Evolutionary conservation across 1,140 invertebrate species (phyloP).

Genomic region (Melitaea cinxia): DNA sequence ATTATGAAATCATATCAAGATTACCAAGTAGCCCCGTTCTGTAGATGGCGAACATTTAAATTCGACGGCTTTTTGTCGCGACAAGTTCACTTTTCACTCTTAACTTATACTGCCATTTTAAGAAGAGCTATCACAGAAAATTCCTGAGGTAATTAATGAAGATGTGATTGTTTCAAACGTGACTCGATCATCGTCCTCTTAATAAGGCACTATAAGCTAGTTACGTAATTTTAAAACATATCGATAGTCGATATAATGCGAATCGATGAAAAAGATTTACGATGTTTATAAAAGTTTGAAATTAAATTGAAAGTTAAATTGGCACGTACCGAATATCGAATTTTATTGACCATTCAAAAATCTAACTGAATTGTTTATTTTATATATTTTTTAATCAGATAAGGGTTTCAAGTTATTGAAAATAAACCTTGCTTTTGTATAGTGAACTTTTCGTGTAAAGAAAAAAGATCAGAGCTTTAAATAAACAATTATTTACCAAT

Average conservation of each 20-base stretch:
- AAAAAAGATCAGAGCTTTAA: slow-evolving; percentile 10
- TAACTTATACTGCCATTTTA: slow-evolving; percentile 45
- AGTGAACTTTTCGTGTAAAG: slow-evolving; percentile 2
- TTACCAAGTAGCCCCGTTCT: slow-evolving; percentile 40
- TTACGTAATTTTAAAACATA: slow-evolving; percentile 59
- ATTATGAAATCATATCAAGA: slow-evolving; percentile 57
- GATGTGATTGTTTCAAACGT: slow-evolving; percentile 77
- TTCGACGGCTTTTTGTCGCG: slow-evolving; percentile 50
- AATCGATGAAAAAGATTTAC: slow-evolving; percentile 58
- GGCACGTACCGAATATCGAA: slow-evolving; percentile 57
- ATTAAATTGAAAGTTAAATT: slow-evolving; percentile 63
- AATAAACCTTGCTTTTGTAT: background rate
- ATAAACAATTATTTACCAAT: slow-evolving; percentile 13
- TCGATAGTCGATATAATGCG: slow-evolving; percentile 49
- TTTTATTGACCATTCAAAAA: slow-evolving; percentile 73
- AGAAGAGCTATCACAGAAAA: slow-evolving; percentile 54
- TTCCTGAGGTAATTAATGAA: slow-evolving; percentile 76
- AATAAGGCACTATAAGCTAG: slow-evolving; percentile 52
- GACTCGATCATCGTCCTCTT: slow-evolving; percentile 60
- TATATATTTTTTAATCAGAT: slow-evolving; percentile 26
- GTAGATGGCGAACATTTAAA: slow-evolving; percentile 48
- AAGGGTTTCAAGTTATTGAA: slow-evolving; percentile 15
- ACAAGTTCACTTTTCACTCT: slow-evolving; percentile 35
- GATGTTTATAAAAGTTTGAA: slow-evolving; percentile 72
- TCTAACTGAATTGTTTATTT: slow-evolving; percentile 56